Conservation (phyloP, 2,797 vertebrate genomes). For the Siniperca undulata region DNA sequence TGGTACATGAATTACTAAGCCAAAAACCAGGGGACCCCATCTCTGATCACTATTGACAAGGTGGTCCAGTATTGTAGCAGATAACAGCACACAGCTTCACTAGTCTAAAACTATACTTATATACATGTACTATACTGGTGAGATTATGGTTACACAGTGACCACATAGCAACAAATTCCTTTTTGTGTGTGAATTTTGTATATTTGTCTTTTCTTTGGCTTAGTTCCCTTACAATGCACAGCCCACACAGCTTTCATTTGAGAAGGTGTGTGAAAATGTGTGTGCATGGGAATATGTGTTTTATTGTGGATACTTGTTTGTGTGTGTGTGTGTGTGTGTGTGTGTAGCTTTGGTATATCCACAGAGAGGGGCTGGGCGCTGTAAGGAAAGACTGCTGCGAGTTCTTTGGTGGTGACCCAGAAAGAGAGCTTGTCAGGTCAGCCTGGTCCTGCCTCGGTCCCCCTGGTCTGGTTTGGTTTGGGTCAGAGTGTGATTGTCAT, state of each 20-base stretch:
- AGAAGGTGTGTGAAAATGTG: not conserved
- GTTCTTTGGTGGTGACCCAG: slow-evolving; percentile 32
- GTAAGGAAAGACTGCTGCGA: slow-evolving; percentile 53
- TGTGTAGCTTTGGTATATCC: slow-evolving; percentile 75
- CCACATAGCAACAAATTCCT: slow-evolving; percentile 18
- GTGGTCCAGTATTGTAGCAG: slow-evolving; percentile 52
- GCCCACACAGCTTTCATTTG: slow-evolving; percentile 48
- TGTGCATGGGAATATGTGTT: not conserved
- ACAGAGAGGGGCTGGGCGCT: slow-evolving; percentile 57
- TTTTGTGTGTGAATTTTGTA: slow-evolving; percentile 24
- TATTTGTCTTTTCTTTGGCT: slow-evolving; percentile 43
- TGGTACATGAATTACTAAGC: slow-evolving; percentile 43
- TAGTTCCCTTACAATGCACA: slow-evolving; percentile 68
- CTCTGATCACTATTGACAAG: not conserved
- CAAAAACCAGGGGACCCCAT: slow-evolving; percentile 38
- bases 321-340: slow-evolving; percentile 16
- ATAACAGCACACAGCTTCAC: slow-evolving; percentile 60
- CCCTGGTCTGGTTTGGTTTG: slow-evolving; percentile 77
- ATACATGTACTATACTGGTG: slow-evolving; percentile 26
- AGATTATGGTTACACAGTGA: slow-evolving; percentile 30
- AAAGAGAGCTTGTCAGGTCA: not conserved
- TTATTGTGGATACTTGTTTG: not conserved
- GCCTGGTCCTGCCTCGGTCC: slow-evolving; percentile 67
- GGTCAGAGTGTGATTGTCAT: slow-evolving; percentile 80
- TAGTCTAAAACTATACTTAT: slow-evolving; percentile 51